Conservation (phyloP, 2,113 vertebrate species). For the Nycticryphes semicollaris region DNA sequence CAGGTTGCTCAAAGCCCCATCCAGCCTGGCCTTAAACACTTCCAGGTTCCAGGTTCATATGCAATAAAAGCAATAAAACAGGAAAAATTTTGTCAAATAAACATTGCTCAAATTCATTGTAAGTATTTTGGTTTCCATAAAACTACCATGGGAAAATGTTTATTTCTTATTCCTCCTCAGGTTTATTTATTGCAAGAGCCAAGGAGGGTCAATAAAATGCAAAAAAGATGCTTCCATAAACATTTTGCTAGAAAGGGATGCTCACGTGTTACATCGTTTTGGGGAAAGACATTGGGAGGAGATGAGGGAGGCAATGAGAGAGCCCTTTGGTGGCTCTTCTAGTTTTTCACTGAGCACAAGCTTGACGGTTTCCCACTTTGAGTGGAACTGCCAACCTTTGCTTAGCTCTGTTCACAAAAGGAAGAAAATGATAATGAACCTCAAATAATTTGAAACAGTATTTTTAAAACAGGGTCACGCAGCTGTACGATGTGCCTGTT, state of each 20-base stretch:
- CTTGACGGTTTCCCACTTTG: not conserved
- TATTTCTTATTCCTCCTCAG: not conserved
- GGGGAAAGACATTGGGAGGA: not conserved
- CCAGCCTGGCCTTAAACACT: too few species aligned
- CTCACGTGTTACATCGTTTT: not conserved
- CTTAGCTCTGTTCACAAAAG: not conserved
- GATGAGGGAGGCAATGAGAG: not conserved
- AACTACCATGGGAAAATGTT: not conserved
- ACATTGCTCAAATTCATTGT: accelerated
- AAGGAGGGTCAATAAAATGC: not conserved
- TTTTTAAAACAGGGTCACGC: not conserved
- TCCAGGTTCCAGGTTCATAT: not conserved
- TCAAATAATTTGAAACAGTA: not conserved
- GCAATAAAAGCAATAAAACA: not conserved
- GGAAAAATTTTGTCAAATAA: not conserved
- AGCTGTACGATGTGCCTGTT: not conserved
- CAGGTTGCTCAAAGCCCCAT: too few species aligned
- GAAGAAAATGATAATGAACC: not conserved
- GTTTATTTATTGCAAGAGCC: not conserved
- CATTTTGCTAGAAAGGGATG: not conserved
- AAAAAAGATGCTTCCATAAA: not conserved
- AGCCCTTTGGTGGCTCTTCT: not conserved
- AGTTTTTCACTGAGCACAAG: not conserved
- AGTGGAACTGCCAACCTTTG: not conserved
- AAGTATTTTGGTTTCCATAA: not conserved